Base-by-base conservation (phyloP, 2,888 invertebrate species). In the Aporophyla lueneburgensis region DNA sequence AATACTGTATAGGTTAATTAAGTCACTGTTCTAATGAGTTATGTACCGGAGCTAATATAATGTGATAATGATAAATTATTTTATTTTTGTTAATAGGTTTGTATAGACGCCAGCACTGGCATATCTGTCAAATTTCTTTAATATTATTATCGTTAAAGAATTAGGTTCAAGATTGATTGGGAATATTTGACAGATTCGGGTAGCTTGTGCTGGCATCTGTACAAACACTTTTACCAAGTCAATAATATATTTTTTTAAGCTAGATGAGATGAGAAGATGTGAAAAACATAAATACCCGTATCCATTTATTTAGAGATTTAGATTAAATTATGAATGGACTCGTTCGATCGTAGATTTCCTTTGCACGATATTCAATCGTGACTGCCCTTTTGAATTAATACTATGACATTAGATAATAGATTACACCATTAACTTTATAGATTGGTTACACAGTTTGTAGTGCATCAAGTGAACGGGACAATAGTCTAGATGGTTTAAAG, bases 1-100 rank as follows among this genome's bases (percentile, higher is more conserved):
- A 12, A 51, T 51, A 40, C 27, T 58, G 4, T 46, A 49, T n/a
- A n/a, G 40, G 27, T 21, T 9, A 54, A 81, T 61, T 49, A 61
- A 53, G n/a, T 67, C 74, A 78, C 5, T 53, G 62, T 46, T 0
- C 43, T 75, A 56, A 81, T 75, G 33, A 81, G n/a, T n/a, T 59
- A 19, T 14, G 1, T 2, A 6, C 19, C 16, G 27, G 24, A 49
- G 27, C 12, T 33, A 1, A 14, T 53, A 14, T 53, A 66, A 61
- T 49, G 49, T 78, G 33, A 33, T 33, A 33, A 33, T 1, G 33
- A 33, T 33, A 33, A 33, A 33, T 33, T 1, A 33, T 33, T 33
- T 33, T 33, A 33, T 33, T 33, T 33, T 3, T 33, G 33, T 33
- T 2, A 33, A 3, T 33, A 33, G 33, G 33, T 33, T 3, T 33